Evolutionary conservation across 2,113 vertebrate species (phyloP).

Genomic region (Crotalus tigris): DNA sequence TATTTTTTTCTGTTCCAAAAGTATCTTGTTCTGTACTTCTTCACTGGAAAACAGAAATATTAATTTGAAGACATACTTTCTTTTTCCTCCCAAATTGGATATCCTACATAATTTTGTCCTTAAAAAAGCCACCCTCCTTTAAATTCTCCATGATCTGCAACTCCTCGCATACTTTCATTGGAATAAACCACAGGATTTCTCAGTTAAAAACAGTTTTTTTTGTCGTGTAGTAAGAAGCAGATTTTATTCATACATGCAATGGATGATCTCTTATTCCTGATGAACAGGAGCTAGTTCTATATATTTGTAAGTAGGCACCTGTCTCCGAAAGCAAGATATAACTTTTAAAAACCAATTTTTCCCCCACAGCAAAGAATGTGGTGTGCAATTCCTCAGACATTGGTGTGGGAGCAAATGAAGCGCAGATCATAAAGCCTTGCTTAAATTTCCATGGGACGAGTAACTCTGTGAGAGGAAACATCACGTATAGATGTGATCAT

Average conservation of each 20-base stretch:
- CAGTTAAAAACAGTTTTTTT: not conserved
- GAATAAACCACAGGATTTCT: not conserved
- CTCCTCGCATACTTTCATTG: not conserved
- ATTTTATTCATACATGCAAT: not conserved
- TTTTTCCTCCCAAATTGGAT: not conserved
- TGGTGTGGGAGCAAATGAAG: conserved; percentile 50
- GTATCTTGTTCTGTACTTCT: not conserved
- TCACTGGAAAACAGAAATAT: not conserved
- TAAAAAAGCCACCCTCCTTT: not conserved
- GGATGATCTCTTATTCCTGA: not conserved
- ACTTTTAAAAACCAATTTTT: not conserved
- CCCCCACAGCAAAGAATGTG: conserved; percentile 42
- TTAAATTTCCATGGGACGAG: fast-evolving
- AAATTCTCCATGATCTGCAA: not conserved
- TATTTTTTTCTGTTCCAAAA: not conserved
- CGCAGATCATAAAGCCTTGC: conserved; percentile 55
- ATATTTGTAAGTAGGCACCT: not conserved
- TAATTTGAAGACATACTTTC: not conserved
- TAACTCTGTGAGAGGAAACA: conserved; percentile 27
- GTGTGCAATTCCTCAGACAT: conserved; percentile 41
- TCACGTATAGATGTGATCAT: conserved; percentile 53
- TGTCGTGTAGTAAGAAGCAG: not conserved
- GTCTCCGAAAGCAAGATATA: not conserved
- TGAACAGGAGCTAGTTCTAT: not conserved
- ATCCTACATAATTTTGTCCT: not conserved